Conservation (phyloP, 2,797 vertebrate genomes). For the Tiaroga cobitis region DNA sequence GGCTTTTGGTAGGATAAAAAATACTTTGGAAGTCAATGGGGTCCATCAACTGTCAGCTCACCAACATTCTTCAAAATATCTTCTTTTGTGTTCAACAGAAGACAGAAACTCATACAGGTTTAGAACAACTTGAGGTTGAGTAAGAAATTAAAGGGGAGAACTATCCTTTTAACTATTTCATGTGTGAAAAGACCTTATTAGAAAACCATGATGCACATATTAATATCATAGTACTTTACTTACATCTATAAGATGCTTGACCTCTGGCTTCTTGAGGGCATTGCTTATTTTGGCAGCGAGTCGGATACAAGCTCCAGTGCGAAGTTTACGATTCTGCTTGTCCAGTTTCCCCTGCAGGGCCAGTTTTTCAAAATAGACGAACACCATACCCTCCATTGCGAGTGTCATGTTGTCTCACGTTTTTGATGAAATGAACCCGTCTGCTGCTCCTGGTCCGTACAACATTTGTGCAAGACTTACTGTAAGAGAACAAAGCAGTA, state of each 20-base stretch:
- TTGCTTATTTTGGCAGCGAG: slow-evolving; percentile 94
- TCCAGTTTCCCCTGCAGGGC: slow-evolving; percentile 94
- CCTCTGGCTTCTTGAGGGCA: slow-evolving; percentile 94
- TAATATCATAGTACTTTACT: slow-evolving; percentile 59
- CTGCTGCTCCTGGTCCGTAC: slow-evolving; percentile 85
- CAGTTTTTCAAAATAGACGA: slow-evolving; percentile 98
- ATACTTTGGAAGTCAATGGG: no score
- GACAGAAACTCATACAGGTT: not conserved
- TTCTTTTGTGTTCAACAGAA: no score
- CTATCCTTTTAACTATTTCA: no score
- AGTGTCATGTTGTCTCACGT: no score
- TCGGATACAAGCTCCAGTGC: slow-evolving; percentile 91
- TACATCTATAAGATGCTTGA: slow-evolving; percentile 94
- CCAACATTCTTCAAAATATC: no score
- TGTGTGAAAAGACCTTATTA: not conserved
- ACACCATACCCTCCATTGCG: no score
- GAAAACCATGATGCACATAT: not conserved
- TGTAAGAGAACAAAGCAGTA: not conserved
- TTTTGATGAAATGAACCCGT: slow-evolving; percentile 88
- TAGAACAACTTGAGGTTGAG: not conserved
- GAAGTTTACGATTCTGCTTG: slow-evolving; percentile 97
- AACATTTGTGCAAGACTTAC: not conserved
- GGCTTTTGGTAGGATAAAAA: no score
- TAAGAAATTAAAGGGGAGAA: no score
- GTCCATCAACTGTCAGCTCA: no score